phyloP scores from a whole-genome alignment of 2,113 vertebrate genomes.

The Syrmaticus mikado region DNA sequence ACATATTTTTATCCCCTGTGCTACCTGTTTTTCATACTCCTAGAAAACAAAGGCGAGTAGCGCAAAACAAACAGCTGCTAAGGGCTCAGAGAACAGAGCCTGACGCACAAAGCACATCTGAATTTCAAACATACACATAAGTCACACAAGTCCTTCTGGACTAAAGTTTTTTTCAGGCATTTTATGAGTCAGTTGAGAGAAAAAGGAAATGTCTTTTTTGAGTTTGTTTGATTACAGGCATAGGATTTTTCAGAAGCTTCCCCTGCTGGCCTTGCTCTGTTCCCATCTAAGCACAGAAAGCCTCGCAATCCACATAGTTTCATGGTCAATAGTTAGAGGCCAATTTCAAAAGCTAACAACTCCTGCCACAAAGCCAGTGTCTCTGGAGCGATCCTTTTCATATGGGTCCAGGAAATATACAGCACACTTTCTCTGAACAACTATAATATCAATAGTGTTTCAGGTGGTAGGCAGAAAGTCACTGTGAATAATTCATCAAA shows the following conservation, averaged over 20 bases:
- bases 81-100: not conserved
- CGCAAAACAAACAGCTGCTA: not conserved
- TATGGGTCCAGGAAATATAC: not conserved
- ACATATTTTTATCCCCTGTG: not conserved
- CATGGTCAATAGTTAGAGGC: not conserved
- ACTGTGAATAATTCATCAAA: not conserved
- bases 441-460: not conserved
- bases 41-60: not conserved
- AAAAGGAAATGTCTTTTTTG: not conserved
- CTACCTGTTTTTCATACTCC: not conserved
- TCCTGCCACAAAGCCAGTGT: not conserved
- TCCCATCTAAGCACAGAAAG: not conserved
- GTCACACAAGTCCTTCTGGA: not conserved
- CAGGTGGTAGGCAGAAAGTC: not conserved
- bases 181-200: not conserved
- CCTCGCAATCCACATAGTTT: not conserved
- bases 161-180: not conserved
- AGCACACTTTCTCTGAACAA: not conserved
- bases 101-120: not conserved
- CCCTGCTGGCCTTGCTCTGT: not conserved
- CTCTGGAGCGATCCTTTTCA: not conserved
- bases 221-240: not conserved
- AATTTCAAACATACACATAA: not conserved
- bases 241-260: not conserved
- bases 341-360: not conserved